Evolutionary conservation across 2,888 invertebrate genomes (phyloP).

Genomic region (Ellobium chinense): DNA sequence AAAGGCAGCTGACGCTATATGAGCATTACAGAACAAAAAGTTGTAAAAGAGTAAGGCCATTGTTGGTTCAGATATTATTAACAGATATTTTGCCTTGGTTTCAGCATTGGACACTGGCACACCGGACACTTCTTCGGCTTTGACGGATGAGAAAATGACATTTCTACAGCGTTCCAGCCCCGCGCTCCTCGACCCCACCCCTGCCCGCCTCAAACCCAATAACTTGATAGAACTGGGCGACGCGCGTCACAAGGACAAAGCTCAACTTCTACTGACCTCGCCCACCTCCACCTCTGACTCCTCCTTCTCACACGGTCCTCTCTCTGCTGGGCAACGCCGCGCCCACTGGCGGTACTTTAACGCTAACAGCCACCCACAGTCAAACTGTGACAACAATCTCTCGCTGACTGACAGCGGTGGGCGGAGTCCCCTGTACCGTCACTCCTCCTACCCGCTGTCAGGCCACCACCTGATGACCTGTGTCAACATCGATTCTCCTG

Average conservation of each 20-base stretch:
- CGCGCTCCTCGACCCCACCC: constrained; percentile 29
- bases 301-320: constrained; percentile 24
- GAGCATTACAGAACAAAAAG: no score
- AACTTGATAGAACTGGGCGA: constrained; percentile 1
- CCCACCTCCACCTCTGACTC: constrained; percentile 16
- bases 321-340: constrained; percentile 45
- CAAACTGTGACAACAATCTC: constrained; percentile 46
- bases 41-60: no score
- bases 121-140: not conserved
- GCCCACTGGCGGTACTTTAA: constrained; percentile 47
- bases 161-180: constrained; percentile 40
- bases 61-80: not conserved
- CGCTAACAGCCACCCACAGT: constrained; percentile 47
- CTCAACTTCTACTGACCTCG: constrained; percentile 3
- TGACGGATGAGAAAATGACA: constrained; percentile 18
- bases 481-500: constrained; percentile 41
- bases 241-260: constrained; percentile 1
- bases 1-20: no score
- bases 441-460: constrained; percentile 44
- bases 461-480: constrained; percentile 43
- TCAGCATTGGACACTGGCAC: constrained; percentile 25
- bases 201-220: not conserved
- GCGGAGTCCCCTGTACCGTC: constrained; percentile 28
- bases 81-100: not conserved
- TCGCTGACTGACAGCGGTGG: constrained; percentile 16